Percentiles rank a stretch among this genome's conserved stretches.
These are phyloP conservation scores for Mesocricetus auratus DNA, from an alignment of 2,113 vertebrate genomes.

Conservation along the genomic window DNA sequence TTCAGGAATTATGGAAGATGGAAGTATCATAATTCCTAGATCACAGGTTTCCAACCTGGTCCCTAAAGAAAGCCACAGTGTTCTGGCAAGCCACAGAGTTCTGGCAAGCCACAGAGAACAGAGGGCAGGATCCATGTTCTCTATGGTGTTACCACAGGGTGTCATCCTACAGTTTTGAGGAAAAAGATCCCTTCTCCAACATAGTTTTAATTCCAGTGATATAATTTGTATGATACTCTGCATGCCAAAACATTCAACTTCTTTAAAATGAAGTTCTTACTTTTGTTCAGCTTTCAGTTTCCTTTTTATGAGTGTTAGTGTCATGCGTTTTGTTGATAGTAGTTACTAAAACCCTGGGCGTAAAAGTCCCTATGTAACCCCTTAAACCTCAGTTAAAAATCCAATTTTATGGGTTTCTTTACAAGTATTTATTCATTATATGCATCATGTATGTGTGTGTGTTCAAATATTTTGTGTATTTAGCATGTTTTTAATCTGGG, in stretches of 20 bases:
- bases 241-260: neutral
- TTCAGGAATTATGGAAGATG: neutral
- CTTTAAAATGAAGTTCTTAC: neutral
- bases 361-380: neutral
- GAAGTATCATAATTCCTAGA: neutral
- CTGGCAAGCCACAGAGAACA: neutral
- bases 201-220: neutral
- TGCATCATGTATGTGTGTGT: neutral
- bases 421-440: neutral
- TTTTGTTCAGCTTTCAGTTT: neutral
- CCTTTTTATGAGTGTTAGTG: neutral
- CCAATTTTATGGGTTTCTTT: neutral
- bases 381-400: neutral
- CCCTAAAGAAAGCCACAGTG: too few relatives aligned
- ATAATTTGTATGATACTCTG: neutral
- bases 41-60: neutral
- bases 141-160: neutral
- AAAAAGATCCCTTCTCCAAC: neutral
- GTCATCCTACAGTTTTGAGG: neutral
- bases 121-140: neutral
- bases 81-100: neutral
- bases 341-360: neutral
- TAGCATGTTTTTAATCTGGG: neutral
- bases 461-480: neutral
- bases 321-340: constrained; percentile 4